phyloP scores from a whole-genome alignment of 2,797 vertebrate genomes.

The Silurus lanzhouensis region DNA sequence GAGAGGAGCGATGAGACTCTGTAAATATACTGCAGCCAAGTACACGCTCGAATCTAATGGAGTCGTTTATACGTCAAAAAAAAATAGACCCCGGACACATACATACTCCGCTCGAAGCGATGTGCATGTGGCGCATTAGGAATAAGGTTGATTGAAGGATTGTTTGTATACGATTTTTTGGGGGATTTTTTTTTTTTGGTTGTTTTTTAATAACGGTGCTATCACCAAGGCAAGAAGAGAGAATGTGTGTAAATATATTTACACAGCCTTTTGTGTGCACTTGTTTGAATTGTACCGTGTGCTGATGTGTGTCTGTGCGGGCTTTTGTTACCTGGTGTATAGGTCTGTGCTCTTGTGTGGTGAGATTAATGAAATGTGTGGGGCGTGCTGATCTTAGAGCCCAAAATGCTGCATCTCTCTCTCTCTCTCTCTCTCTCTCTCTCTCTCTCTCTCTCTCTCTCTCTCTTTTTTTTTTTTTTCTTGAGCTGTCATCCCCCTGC shows the following conservation, averaged over 20 bases:
- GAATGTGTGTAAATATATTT: conserved; percentile 8
- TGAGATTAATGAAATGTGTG: conserved; percentile 39
- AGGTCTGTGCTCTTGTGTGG: conserved; percentile 30
- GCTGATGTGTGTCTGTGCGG: neutral
- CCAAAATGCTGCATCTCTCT: conserved; percentile 46
- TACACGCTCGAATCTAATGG: conserved; percentile 50
- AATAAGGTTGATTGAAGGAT: conserved; percentile 9
- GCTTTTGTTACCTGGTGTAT: conserved; percentile 7
- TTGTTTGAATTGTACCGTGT: conserved; percentile 11
- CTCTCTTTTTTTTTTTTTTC: neutral
- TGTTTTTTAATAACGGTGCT: neutral
- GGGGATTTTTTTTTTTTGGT: neutral
- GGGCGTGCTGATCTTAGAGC: conserved; percentile 37
- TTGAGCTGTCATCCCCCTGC: conserved; percentile 42
- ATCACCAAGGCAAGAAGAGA: neutral
- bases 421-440: too few species aligned
- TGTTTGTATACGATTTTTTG: conserved; percentile 10
- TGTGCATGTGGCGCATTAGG: conserved; percentile 13
- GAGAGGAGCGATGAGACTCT: conserved; percentile 40
- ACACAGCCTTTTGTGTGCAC: conserved; percentile 18
- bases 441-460: too few species aligned
- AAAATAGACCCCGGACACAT: conserved; percentile 46
- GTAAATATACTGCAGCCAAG: conserved; percentile 36
- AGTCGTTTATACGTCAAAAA: conserved; percentile 48
- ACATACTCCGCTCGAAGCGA: conserved; percentile 37